phyloP scores from a whole-genome alignment of 1,140 invertebrate genomes.

The Tenebrio molitor region DNA sequence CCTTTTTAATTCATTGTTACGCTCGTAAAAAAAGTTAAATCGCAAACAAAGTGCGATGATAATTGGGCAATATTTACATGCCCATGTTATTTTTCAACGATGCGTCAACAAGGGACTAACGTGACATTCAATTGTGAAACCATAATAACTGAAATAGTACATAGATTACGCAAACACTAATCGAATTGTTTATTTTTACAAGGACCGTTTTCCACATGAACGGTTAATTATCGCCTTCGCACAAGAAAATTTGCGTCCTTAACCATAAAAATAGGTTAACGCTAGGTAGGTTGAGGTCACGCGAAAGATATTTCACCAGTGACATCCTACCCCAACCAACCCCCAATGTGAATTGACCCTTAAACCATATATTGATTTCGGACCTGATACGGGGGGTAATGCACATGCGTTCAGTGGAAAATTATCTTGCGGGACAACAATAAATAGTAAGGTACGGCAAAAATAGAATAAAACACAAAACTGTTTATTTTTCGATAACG shows the following conservation, averaged over 20 bases:
- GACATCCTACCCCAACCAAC: conserved; percentile 3
- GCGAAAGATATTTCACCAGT: background rate
- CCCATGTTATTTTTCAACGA: background rate
- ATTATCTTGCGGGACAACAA: background rate
- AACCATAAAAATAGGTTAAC: conserved; percentile 12
- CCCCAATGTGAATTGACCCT: conserved; percentile 32
- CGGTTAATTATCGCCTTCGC: conserved; percentile 22
- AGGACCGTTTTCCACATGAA: conserved; percentile 4
- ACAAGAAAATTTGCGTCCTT: conserved; percentile 15
- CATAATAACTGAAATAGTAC: conserved; percentile 16
- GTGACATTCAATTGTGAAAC: conserved; percentile 20
- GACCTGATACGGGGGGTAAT: background rate
- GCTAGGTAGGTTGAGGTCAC: conserved; percentile 8
- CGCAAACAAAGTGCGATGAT: conserved; percentile 6
- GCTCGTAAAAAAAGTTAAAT: background rate
- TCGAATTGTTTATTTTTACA: conserved; percentile 37
- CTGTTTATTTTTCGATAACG: no score
- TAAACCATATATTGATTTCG: conserved; percentile 19
- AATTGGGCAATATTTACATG: conserved; percentile 15
- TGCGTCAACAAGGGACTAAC: background rate
- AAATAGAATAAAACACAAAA: no score
- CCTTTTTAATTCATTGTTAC: conserved; percentile 22
- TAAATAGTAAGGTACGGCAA: no score
- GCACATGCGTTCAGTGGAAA: conserved; percentile 17
- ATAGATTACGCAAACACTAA: conserved; percentile 22